Percentiles rank a stretch among this genome's conserved stretches.
These are phyloP conservation scores for Nymphalis io DNA, from an alignment of 1,140 invertebrate genomes.

Conservation along the genomic window DNA sequence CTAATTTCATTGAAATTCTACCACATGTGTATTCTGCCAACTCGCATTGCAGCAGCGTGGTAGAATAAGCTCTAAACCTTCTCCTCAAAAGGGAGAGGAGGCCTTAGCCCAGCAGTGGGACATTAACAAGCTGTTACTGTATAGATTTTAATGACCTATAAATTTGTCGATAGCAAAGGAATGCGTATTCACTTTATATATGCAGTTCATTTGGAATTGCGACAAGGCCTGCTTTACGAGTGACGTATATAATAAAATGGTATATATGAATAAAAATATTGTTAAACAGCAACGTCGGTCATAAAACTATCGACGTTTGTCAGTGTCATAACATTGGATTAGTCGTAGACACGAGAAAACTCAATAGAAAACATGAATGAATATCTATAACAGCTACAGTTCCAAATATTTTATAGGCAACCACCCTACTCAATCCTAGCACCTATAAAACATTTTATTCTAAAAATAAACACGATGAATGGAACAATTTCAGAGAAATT, in stretches of 20 bases:
- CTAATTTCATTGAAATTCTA: no score
- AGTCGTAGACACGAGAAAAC: constrained; percentile 45
- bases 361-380: constrained; percentile 36
- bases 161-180: background rate
- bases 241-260: constrained; percentile 32
- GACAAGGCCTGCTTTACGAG: constrained; percentile 19
- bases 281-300: constrained; percentile 44
- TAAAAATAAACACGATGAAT: background rate
- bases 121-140: no score
- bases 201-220: constrained; percentile 13
- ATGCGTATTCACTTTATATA: background rate
- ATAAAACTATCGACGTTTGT: constrained; percentile 50
- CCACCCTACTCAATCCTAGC: background rate
- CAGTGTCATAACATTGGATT: constrained; percentile 49
- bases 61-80: no score
- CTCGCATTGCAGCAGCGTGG: no score
- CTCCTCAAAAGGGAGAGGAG: no score
- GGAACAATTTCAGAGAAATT: no score
- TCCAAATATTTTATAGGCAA: constrained; percentile 18
- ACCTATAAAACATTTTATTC: constrained; percentile 21
- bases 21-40: no score
- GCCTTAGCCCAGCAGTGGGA: no score
- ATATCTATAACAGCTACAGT: constrained; percentile 23
- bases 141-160: background rate
- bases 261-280: constrained; percentile 49